Base-by-base conservation (phyloP, 1,140 invertebrate species). In the Solen grandis region DNA sequence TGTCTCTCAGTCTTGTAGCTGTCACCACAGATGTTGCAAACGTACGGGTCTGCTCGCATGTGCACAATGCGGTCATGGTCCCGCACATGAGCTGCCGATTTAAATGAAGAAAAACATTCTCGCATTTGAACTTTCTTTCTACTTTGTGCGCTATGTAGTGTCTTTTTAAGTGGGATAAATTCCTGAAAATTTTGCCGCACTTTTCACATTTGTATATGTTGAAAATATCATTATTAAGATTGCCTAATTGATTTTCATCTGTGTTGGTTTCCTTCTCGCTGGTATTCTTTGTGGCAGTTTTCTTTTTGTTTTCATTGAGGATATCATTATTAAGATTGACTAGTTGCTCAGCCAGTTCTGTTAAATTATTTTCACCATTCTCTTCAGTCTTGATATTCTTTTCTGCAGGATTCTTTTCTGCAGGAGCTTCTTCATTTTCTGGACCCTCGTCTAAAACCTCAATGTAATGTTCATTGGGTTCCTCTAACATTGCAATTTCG, bases 1-100 rank as follows among this genome's bases (percentile, higher is more conserved):
- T 52, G 35, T 29, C 60, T 50, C 2, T 66, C 19, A 8, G n/a
- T 13, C 38, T 68, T 41, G 41, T 57, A 31, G 14, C 16, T 46
- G 27, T 25, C 62, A 10, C 66, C 65, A 4, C 75, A 63, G 29
- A 63, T 52, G 31, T 54, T 68, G 35, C 54, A 46, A 31, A 33
- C 35, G 10, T 25, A n/a, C 33, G 33, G n/a, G 0, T 36, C 52
- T 8, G 27, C 55, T 52, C 69, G 31, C 5, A 46, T 60, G 66
- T 69, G 75, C 1, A 29, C 36, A 14, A 4, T 27, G 0, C 22
- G 2, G 14, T 41, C 60, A 57, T 78, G 75, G 33, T 46, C 22
- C n/a, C 50, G 2, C 3, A 78, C n/a, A 60, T 60, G 63, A 38
- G 57, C 52, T 4, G 2, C 8, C 19, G 50, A 59, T 38, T 68